These are phyloP conservation scores for Thera britannica DNA, from an alignment of 2,888 invertebrate genomes.

Conservation along the genomic window DNA sequence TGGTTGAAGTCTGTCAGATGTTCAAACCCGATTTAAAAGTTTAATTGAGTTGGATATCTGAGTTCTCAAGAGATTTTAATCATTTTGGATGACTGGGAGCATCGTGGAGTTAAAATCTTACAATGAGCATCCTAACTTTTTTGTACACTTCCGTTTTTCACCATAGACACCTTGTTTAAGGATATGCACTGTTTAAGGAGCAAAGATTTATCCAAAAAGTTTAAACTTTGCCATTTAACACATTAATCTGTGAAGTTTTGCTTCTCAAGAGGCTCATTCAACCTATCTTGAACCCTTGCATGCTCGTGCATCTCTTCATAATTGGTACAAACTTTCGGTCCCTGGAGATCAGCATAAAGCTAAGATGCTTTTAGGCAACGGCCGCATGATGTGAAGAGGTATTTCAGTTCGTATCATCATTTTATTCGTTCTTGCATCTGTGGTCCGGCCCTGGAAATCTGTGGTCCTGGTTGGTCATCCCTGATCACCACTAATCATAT, in stretches of 20 bases:
- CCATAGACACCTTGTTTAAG: background rate
- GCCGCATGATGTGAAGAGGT: background rate
- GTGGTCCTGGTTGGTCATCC: too few species aligned
- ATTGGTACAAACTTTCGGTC: conserved; percentile 6
- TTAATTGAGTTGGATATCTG: too few species aligned
- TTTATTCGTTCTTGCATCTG: too few species aligned
- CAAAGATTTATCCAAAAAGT: conserved; percentile 1
- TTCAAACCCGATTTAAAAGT: too few species aligned
- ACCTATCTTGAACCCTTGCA: conserved; percentile 17
- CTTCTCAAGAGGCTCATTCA: conserved; percentile 6
- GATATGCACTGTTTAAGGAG: background rate
- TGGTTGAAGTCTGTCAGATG: too few species aligned
- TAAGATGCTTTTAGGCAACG: background rate
- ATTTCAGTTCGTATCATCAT: background rate
- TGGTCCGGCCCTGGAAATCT: too few species aligned
- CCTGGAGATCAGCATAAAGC: background rate
- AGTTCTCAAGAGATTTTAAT: too few species aligned
- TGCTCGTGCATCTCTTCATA: conserved; percentile 9
- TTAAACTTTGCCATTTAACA: conserved; percentile 7
- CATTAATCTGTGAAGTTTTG: conserved; percentile 14
- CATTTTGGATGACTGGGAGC: too few species aligned
- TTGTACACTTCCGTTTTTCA: too few species aligned
- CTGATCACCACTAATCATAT: too few species aligned
- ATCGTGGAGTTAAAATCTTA: too few species aligned
- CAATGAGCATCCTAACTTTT: too few species aligned